phyloP scores from a whole-genome alignment of 2,888 invertebrate genomes.

The Acleris sparsana region DNA sequence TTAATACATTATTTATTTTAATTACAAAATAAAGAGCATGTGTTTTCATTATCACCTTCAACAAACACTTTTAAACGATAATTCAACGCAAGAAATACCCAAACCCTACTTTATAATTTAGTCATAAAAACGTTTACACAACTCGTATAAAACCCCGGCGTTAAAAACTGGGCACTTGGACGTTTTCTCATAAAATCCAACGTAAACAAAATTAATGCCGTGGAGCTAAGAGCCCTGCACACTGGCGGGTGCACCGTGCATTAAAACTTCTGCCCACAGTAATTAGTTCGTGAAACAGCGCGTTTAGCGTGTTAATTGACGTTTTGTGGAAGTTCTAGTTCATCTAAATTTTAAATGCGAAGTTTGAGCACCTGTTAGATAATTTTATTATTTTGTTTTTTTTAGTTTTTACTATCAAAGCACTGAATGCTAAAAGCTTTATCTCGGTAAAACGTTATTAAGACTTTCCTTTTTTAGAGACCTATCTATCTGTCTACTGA shows the following conservation, averaged over 20 bases:
- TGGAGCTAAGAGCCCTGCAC: slow-evolving; percentile 29
- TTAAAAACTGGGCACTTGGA: slow-evolving; percentile 35
- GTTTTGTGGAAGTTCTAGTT: slow-evolving; percentile 17
- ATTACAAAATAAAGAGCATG: no score
- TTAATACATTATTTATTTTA: no score
- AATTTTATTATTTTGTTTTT: not conserved
- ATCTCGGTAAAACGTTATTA: no score
- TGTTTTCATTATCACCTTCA: no score
- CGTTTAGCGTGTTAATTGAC: slow-evolving; percentile 26
- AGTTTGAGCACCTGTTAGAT: not conserved
- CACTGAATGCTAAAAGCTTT: no score
- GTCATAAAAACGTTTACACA: slow-evolving; percentile 31
- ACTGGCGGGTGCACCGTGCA: slow-evolving; percentile 21
- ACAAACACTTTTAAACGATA: slow-evolving; percentile 5
- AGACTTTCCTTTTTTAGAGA: no score
- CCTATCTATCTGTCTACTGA: no score
- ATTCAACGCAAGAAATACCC: slow-evolving; percentile 6
- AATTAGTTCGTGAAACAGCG: slow-evolving; percentile 36
- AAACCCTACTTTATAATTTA: slow-evolving; percentile 32
- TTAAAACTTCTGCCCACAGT: slow-evolving; percentile 31
- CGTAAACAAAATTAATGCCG: slow-evolving; percentile 40
- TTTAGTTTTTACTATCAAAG: no score
- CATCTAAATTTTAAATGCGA: slow-evolving; percentile 33
- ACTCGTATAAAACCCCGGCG: slow-evolving; percentile 25
- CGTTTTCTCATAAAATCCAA: slow-evolving; percentile 37